A percentile compares a stretch with the other conserved stretches of the same genome.
Conservation (phyloP, 2,888 invertebrate genomes). For the Lagria hirta region DNA sequence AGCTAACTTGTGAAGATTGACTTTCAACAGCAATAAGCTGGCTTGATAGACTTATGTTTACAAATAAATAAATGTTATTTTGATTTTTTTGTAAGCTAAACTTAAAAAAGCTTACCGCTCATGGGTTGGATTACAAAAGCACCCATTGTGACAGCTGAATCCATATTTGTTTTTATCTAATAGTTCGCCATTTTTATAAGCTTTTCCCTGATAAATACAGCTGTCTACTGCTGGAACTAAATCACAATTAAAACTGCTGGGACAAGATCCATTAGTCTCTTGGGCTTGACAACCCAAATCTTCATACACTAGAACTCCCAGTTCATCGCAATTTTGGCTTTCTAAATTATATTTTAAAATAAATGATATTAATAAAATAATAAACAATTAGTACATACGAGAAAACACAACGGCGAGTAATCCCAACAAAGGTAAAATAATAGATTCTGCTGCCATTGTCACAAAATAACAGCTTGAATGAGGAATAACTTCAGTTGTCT, state of each 20-base stretch:
- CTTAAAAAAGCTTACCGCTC: slow-evolving; percentile 24
- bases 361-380: too few species aligned
- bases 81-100: background rate
- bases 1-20: too few species aligned
- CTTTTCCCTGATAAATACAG: slow-evolving; percentile 7
- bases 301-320: slow-evolving; percentile 27
- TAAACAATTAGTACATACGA: too few species aligned
- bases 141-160: slow-evolving; percentile 32
- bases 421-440: too few species aligned
- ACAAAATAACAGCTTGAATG: too few species aligned
- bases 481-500: too few species aligned
- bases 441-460: too few species aligned
- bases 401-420: too few species aligned
- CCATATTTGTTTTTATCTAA: slow-evolving; percentile 21
- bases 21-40: too few species aligned
- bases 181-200: background rate
- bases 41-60: too few species aligned
- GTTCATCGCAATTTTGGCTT: slow-evolving; percentile 22
- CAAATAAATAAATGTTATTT: too few species aligned
- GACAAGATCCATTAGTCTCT: slow-evolving; percentile 9
- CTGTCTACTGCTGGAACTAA: background rate
- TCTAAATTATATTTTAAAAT: too few species aligned
- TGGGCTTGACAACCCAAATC: slow-evolving; percentile 26
- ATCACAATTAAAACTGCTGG: slow-evolving; percentile 23
- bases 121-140: slow-evolving; percentile 27